Evolutionary conservation across 2,113 vertebrate genomes (phyloP), one percentile per base, ranked within the genome.

Genomic region (Oncorhynchus kisutch): DNA sequence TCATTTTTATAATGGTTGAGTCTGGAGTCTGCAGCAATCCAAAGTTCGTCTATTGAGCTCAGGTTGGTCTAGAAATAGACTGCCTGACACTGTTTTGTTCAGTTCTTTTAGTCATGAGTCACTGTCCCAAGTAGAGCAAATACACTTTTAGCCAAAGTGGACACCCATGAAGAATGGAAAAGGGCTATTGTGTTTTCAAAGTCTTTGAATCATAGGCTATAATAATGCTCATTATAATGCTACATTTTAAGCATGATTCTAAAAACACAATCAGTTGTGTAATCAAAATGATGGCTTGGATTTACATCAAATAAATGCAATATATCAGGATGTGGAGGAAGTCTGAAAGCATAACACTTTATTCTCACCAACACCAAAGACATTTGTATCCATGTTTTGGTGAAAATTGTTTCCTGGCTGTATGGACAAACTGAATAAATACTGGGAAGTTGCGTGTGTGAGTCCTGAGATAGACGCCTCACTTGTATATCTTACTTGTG

Each of bases 11-110:
- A 81, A 4, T 80, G 80, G 70, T 68, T 87, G 14, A 54, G 85
- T 74, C 70, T 76, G 57, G 74, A 83, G 71, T 14, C 3, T 54
- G 75, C 80, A 70, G 65, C 82, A 69, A 80, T 85, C 82, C 67
- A 75, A 79, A 78, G 75, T 73, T 80, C n/a, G 59, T 74, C 73
- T 80, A 34, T 74, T 66, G 67, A 85, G 73, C 73, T 74, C 73
- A 67, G 74, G 39, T 49, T 67, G 70, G 66, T 72, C 82, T 84
- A 74, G 82, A 93, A 91, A 87, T 89, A 84, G 88, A 88, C 76
- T 64, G 34, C 34, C 5, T 85, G 82, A 77, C 73, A 29, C 75
- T 81, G 76, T 86, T 51, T 60, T 18, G 12, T 18, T 54, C 14
- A 54, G 51, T 54, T 54, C 16, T 12, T 18, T 54, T 54, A 54